phyloP scores from a whole-genome alignment of 2,113 vertebrate species.

The Python bivittatus region DNA sequence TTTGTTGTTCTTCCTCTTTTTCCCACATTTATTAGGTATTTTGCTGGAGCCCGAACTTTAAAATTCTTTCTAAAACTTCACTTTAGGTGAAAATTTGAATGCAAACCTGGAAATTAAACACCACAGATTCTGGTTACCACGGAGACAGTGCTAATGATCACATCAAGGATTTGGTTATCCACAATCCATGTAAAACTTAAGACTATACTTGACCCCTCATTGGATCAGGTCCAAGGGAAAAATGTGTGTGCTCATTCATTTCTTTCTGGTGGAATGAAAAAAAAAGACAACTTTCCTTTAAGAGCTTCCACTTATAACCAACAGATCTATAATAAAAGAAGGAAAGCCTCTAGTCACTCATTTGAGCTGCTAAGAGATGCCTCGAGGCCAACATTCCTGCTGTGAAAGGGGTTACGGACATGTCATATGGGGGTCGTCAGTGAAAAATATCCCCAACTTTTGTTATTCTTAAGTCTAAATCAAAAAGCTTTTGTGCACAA shows the following conservation, averaged over 20 bases:
- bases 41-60: not conserved
- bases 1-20: not conserved
- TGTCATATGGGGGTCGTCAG: slow-evolving; percentile 66
- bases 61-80: not conserved
- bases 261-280: slow-evolving; percentile 29
- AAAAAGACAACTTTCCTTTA: slow-evolving; percentile 53
- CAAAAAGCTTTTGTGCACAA: slow-evolving; percentile 61
- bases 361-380: slow-evolving; percentile 63
- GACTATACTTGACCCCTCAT: slow-evolving; percentile 12
- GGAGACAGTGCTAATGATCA: not conserved
- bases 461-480: slow-evolving; percentile 68
- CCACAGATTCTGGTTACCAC: not conserved
- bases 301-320: slow-evolving; percentile 58
- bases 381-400: slow-evolving; percentile 66
- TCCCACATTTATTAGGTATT: not conserved
- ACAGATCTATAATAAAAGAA: slow-evolving; percentile 69
- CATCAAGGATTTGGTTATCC: not conserved
- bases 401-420: slow-evolving; percentile 63
- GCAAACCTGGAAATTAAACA: not conserved
- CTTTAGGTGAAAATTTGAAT: not conserved
- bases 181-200: not conserved
- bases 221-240: slow-evolving; percentile 47
- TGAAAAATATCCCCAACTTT: slow-evolving; percentile 66
- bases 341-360: slow-evolving; percentile 68
- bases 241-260: slow-evolving; percentile 27